Evolutionary conservation across 2,888 invertebrate genomes (phyloP).

Genomic region (Piscicola geometra): DNA sequence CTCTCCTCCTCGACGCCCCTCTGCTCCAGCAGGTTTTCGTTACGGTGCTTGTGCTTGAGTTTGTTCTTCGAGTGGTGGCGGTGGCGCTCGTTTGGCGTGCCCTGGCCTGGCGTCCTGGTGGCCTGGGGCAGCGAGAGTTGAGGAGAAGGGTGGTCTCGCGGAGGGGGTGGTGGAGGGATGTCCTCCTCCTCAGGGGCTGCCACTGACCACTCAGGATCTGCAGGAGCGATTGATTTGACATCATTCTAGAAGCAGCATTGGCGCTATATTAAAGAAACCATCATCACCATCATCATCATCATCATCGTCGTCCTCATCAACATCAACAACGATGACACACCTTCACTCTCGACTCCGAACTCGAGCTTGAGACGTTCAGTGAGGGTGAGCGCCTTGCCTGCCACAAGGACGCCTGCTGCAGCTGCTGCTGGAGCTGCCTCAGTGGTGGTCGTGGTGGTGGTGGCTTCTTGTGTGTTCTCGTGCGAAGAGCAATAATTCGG

Average conservation of each 20-base stretch:
- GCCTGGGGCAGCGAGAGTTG: not conserved
- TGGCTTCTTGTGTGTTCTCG: conserved; percentile 9
- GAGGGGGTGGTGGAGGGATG: conserved; percentile 5
- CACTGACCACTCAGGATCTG: conserved; percentile 1
- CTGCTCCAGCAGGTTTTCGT: not conserved
- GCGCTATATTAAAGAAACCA: too few relatives aligned
- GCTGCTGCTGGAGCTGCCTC: conserved; percentile 70
- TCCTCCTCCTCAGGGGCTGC: not conserved
- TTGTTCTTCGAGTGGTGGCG: not conserved
- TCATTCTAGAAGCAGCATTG: too few relatives aligned
- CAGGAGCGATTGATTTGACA: not conserved
- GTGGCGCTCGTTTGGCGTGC: not conserved
- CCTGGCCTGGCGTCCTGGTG: not conserved
- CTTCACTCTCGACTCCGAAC: conserved; percentile 65
- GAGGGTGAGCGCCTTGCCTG: conserved; percentile 61
- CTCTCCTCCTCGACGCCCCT: not conserved
- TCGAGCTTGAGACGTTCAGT: conserved; percentile 76
- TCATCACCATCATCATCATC: too few relatives aligned
- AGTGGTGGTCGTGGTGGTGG: conserved; percentile 18
- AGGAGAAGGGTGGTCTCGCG: not conserved
- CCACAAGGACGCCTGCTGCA: conserved; percentile 14
- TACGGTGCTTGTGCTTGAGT: not conserved
- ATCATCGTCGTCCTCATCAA: too few relatives aligned
- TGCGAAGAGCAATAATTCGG: not conserved
- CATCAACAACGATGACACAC: not conserved